phyloP scores from a whole-genome alignment of 2,888 invertebrate species.

The Melinopterus prodromus region DNA sequence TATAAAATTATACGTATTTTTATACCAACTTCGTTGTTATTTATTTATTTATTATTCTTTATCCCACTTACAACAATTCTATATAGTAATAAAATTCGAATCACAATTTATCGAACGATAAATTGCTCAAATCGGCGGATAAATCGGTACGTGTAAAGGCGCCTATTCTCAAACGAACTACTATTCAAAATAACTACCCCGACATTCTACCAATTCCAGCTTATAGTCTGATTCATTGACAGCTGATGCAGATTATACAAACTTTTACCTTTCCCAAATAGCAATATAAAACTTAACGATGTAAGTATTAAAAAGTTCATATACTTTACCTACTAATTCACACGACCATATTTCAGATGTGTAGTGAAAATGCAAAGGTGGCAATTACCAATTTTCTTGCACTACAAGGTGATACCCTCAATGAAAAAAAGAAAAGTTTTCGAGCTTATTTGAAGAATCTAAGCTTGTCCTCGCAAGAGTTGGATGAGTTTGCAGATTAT shows the following conservation, averaged over 20 bases:
- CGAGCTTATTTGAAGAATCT: neutral
- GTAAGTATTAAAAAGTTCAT: neutral
- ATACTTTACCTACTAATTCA: neutral
- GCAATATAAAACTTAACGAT: neutral
- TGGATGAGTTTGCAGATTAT: neutral
- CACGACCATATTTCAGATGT: neutral
- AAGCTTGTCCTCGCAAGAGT: neutral
- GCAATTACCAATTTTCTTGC: neutral
- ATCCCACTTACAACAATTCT: too few species aligned
- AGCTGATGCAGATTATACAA: neutral
- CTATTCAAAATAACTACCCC: neutral
- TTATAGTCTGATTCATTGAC: neutral
- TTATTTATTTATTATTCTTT: too few species aligned
- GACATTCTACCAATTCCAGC: too few species aligned
- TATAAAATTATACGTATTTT: too few species aligned
- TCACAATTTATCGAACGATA: too few species aligned
- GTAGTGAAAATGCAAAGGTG: neutral
- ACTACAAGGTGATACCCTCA: slow-evolving; percentile 9
- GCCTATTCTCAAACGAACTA: neutral
- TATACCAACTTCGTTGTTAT: too few species aligned
- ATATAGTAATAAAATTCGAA: too few species aligned
- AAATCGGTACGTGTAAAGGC: too few species aligned
- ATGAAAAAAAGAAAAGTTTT: slow-evolving; percentile 26
- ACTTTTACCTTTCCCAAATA: neutral
- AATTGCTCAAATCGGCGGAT: too few species aligned